Evolutionary conservation across 2,797 vertebrate species (phyloP).

Genomic region (Phoebastria nigripes): DNA sequence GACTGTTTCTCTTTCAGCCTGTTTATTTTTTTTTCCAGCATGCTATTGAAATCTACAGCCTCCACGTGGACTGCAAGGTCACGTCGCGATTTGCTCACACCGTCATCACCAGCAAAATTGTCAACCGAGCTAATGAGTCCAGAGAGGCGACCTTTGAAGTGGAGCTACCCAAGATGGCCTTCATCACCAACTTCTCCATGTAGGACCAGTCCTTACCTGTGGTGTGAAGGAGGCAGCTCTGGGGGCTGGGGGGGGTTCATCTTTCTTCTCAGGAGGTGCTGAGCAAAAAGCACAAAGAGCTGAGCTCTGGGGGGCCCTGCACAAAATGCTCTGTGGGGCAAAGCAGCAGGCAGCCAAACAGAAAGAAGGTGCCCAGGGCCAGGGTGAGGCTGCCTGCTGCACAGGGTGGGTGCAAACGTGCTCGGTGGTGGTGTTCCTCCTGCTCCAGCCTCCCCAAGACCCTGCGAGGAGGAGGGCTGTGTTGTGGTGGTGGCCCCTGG

Average conservation of each 20-base stretch:
- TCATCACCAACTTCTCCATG: slow-evolving; percentile 94
- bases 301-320: not conserved
- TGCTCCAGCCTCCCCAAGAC: not conserved
- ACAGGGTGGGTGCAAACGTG: rapidly evolving
- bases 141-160: slow-evolving; percentile 85
- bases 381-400: not conserved
- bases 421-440: not conserved
- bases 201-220: slow-evolving; percentile 61
- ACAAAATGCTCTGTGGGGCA: not conserved
- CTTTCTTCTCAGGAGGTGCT: not conserved
- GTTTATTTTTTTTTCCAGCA: slow-evolving; percentile 1
- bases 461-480: not conserved
- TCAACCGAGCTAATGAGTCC: slow-evolving; percentile 76
- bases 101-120: slow-evolving; percentile 83
- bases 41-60: slow-evolving; percentile 85
- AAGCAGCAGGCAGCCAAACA: not conserved
- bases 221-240: not conserved
- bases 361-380: not conserved
- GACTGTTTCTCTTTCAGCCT: not conserved
- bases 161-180: slow-evolving; percentile 89
- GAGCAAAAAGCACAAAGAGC: not conserved
- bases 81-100: slow-evolving; percentile 86
- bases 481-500: not conserved
- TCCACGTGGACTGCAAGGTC: slow-evolving; percentile 85
- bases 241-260: not conserved